Evolutionary conservation across 2,797 vertebrate species (phyloP), one percentile per base, ranked within the genome.

Genomic region (Pelodytes ibericus): DNA sequence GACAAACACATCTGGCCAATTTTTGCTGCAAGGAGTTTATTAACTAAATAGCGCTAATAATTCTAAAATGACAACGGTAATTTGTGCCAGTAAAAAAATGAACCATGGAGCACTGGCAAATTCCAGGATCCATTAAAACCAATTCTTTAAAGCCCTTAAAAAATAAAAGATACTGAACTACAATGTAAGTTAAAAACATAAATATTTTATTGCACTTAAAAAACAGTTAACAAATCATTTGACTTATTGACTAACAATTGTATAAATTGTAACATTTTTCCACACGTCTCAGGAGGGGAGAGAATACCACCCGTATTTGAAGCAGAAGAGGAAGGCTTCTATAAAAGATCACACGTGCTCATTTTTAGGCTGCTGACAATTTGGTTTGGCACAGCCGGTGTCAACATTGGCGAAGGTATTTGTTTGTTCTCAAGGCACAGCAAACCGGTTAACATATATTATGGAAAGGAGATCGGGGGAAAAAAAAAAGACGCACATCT

Each of bases 191-290:
- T 83, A 88, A 81, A 88, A 69, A 69, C 29, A 89, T 84, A 88
- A 87, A 88, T 83, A 84, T 66, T 91, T 91, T 91, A 92, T 91
- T 91, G 89, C 89, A 91, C 88, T 76, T 87, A 56, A 57, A 69
- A 67, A 69, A 69, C 3, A 69, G 51, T 31, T 62, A 24, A 24
- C 16, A 69, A 30, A n/a, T 56, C 3, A 44, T 33, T 44, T 13
- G 22, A 29, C 62, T 16, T 26, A 6, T 31, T 25, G 7, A 53
- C n/a, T 26, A 33, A 16, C 39, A n/a, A 69, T 30, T 3, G 29
- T 33, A 56, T 67, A 13, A 6, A 58, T 57, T 30, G 60, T 71
- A 57, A 24, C 20, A n/a, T 39, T 57, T 63, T 36, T 57, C n/a
- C 63, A 44, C 69, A 59, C 58, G 39, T 29, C 62, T 41, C 3